Evolutionary conservation across 2,888 invertebrate species (phyloP).

Genomic region (Hanleya hanleyi): DNA sequence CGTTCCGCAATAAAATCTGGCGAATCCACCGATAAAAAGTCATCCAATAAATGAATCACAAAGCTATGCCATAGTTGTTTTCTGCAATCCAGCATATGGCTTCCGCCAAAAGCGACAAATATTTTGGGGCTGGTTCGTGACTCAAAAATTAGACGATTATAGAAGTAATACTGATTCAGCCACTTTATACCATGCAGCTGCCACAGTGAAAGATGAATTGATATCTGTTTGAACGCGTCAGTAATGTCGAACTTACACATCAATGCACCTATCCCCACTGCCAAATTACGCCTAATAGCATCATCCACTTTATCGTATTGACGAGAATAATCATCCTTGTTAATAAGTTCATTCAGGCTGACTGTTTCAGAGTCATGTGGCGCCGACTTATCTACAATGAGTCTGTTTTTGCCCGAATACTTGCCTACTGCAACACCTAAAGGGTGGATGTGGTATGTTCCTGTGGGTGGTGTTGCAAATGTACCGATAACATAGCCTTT

Average conservation of each 20-base stretch:
- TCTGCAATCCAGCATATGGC: not conserved
- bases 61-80: not conserved
- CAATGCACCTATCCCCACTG: not conserved
- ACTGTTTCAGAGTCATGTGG: not conserved
- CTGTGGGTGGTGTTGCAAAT: too few relatives aligned
- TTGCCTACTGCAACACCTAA: not conserved
- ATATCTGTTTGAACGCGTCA: not conserved
- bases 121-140: not conserved
- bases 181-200: not conserved
- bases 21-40: not conserved
- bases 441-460: not conserved
- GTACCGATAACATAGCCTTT: too few relatives aligned
- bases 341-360: not conserved
- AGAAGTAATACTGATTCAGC: not conserved
- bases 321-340: not conserved
- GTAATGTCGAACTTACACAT: not conserved
- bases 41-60: not conserved
- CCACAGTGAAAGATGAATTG: not conserved
- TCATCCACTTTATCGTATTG: not conserved
- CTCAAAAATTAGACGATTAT: not conserved
- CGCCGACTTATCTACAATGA: not conserved
- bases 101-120: not conserved
- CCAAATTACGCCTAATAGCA: not conserved
- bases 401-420: not conserved
- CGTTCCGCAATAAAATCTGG: not conserved